phyloP scores from a whole-genome alignment of 2,888 invertebrate genomes.

The Lomographa bimaculata region DNA sequence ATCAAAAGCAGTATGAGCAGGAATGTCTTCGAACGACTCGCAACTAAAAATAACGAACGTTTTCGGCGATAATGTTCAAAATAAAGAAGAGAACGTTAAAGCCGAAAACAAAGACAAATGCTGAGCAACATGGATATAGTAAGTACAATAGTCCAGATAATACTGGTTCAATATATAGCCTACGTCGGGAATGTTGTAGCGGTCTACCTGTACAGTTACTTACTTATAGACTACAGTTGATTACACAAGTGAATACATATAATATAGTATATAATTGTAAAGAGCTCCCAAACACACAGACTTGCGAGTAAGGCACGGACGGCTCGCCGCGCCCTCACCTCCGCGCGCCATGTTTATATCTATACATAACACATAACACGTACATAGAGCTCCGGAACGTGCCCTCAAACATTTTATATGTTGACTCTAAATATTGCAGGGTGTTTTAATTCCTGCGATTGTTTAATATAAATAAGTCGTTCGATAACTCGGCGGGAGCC shows the following conservation, averaged over 20 bases:
- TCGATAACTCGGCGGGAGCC: conserved; percentile 4
- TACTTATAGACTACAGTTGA: conserved; percentile 13
- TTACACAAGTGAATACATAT: conserved; percentile 16
- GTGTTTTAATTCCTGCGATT: background rate
- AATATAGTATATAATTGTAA: conserved; percentile 28
- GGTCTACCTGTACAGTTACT: conserved; percentile 14
- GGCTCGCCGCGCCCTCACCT: conserved; percentile 46
- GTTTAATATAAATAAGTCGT: conserved; percentile 9
- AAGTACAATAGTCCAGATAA: conserved; percentile 30
- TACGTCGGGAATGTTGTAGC: conserved; percentile 1
- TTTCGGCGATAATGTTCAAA: conserved; percentile 8
- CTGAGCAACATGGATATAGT: conserved; percentile 27
- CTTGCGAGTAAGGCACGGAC: conserved; percentile 65
- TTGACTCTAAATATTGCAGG: conserved; percentile 2
- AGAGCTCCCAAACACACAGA: conserved; percentile 56
- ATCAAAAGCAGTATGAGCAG: conserved; percentile 4
- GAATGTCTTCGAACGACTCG: conserved; percentile 27
- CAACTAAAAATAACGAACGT: conserved; percentile 5
- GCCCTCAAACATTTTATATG: conserved; percentile 5
- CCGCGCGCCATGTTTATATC: conserved; percentile 14
- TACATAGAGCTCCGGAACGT: conserved; percentile 4
- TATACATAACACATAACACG: conserved; percentile 2
- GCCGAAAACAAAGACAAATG: conserved; percentile 3
- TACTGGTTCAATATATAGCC: conserved; percentile 21
- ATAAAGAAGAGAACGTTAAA: background rate